A percentile compares a stretch with the other conserved stretches of the same genome.
phyloP scores from a whole-genome alignment of 1,140 invertebrate species.

The Lordiphosa mommai region DNA sequence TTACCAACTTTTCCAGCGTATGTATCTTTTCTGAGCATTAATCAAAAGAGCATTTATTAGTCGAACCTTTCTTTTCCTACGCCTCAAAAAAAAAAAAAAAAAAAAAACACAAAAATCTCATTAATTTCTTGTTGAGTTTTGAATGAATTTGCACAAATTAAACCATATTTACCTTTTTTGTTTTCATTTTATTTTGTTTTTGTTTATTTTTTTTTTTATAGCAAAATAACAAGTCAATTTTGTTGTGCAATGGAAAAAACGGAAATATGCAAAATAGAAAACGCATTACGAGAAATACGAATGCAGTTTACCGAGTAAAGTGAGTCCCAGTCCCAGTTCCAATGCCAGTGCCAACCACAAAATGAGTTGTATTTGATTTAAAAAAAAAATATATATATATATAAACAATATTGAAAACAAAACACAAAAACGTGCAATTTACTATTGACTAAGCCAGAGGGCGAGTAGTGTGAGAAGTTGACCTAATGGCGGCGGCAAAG shows the following conservation, averaged over 20 bases:
- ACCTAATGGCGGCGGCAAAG: too few relatives aligned
- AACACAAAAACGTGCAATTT: conserved; percentile 3
- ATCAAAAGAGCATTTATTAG: conserved; percentile 14
- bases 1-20: too few relatives aligned
- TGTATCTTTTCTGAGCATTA: too few relatives aligned
- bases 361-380: too few relatives aligned
- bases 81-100: background rate
- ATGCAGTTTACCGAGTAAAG: background rate
- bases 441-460: background rate
- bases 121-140: conserved; percentile 12
- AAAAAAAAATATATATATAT: background rate
- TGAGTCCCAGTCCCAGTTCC: background rate
- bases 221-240: conserved; percentile 17
- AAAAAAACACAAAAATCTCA: background rate
- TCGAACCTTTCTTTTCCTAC: background rate
- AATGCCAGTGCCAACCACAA: too few relatives aligned
- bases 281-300: conserved; percentile 37
- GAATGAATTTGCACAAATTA: conserved; percentile 41
- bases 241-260: conserved; percentile 42
- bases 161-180: conserved; percentile 39
- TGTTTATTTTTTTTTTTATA: conserved; percentile 7
- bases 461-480: too few relatives aligned
- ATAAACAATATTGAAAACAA: background rate
- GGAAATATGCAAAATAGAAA: conserved; percentile 44
- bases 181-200: too few relatives aligned